Base-by-base conservation (phyloP, 2,888 invertebrate species). In the Brachyptera putata region DNA sequence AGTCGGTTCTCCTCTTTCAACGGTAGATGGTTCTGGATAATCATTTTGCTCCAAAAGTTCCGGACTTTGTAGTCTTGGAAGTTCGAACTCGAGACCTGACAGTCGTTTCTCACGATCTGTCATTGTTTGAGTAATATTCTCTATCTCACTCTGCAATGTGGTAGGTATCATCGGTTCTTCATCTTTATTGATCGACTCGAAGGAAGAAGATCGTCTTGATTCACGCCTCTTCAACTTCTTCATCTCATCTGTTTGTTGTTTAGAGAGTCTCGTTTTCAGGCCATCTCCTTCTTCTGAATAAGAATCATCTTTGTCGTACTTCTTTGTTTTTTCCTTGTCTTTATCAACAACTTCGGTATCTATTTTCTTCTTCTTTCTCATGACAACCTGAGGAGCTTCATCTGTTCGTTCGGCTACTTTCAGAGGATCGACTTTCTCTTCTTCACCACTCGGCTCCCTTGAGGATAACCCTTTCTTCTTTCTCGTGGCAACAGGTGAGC, bases 241-340 rank as follows among this genome's bases (percentile, higher is more conserved):
- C 13, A 21, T 34, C 13, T 34, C 53, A 3, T 53, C 53, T 2
- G 14, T 21, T 13, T 16, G 2, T 22, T 53, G 53, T 75, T 71
- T 41, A 69, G 70, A 58, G 1, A 76, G 78, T 71, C 82, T 81
- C 0, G 80, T 79, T 0, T 79, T 73, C 1, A 79, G 68, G 3
- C 81, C 82, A 69, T 81, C 81, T 1, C 80, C 81, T 65, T 80
- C 81, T 63, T 81, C 81, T 2, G 60, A 58, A 34, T 30, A 53
- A 7, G 62, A 58, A 25, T 64, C 58, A 26, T 60, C 56, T 37
- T 61, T 63, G 7, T 43, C 58, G 25, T 30, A 26, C 4, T 3
- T 41, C 13, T 24, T 21, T 21, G 18, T 9, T n/a, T n/a, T n/a
- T n/a, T n/a, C n/a, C n/a, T n/a, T n/a, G n/a, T n/a, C n/a, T 13